Evolutionary conservation across 1,140 invertebrate genomes (phyloP).

Genomic region (Metaphire vulgaris): DNA sequence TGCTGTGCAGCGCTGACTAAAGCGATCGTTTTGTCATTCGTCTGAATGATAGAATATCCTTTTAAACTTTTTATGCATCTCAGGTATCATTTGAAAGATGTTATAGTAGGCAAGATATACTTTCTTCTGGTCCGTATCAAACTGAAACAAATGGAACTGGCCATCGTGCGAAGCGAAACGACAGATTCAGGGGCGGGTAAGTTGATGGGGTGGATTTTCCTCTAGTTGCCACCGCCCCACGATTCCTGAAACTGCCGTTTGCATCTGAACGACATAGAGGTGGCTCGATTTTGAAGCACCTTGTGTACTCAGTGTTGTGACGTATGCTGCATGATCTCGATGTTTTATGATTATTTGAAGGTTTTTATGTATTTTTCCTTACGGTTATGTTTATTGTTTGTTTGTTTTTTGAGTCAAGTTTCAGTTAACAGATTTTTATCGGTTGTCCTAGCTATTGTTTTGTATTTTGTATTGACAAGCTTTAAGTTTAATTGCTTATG

Average conservation of each 20-base stretch:
- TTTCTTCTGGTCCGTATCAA: slow-evolving; percentile 93
- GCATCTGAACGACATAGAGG: too few relatives aligned
- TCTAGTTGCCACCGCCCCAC: background rate
- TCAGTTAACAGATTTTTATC: background rate
- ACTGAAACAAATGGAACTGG: slow-evolving; percentile 98
- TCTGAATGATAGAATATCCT: too few relatives aligned
- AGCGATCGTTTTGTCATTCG: too few relatives aligned
- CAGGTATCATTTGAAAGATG: slow-evolving; percentile 93
- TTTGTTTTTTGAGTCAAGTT: background rate
- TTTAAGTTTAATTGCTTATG: background rate
- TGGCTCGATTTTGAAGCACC: background rate
- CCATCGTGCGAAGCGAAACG: slow-evolving; percentile 91
- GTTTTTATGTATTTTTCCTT: too few relatives aligned
- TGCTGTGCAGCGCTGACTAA: too few relatives aligned
- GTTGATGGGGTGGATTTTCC: background rate
- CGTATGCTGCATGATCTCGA: background rate
- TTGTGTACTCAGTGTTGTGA: background rate
- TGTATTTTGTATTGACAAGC: background rate
- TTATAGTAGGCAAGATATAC: slow-evolving; percentile 97
- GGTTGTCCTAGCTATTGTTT: too few relatives aligned
- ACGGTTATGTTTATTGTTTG: background rate
- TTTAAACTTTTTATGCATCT: background rate
- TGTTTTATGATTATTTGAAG: background rate
- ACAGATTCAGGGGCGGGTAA: slow-evolving; percentile 68
- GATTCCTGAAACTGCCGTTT: background rate